Evolutionary conservation across 35 echinoderm and acorn worm genomes (phyloP).

Genomic region (Hemicentrotus pulcherrimus): DNA sequence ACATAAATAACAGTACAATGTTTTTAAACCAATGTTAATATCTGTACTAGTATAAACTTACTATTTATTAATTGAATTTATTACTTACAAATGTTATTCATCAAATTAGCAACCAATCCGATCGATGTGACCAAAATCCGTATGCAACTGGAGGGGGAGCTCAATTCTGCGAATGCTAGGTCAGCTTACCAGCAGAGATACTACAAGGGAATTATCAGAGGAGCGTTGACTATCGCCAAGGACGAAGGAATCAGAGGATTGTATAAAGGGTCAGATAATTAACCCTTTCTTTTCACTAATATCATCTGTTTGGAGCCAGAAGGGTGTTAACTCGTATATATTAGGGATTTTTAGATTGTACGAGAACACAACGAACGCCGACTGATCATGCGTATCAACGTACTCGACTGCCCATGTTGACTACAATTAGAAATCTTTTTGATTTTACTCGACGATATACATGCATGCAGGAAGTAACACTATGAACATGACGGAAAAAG

Average conservation of each 20-base stretch:
- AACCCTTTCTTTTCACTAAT: not conserved
- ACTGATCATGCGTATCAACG: no score
- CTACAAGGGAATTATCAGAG: slow-evolving; percentile 90
- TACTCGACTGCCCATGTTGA: no score
- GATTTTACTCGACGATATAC: no score
- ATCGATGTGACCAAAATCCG: slow-evolving; percentile 94
- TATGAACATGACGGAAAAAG: no score
- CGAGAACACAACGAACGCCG: no score
- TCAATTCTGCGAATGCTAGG: slow-evolving; percentile 54
- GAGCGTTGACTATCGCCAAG: slow-evolving; percentile 72
- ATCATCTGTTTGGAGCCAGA: no score
- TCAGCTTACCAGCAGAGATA: slow-evolving; percentile 69
- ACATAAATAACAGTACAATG: not conserved
- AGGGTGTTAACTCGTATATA: not conserved
- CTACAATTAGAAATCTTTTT: no score
- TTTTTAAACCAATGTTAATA: not conserved
- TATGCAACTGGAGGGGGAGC: slow-evolving; percentile 96
- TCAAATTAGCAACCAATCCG: slow-evolving; percentile 81
- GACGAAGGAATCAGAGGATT: slow-evolving; percentile 90
- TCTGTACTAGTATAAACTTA: not conserved
- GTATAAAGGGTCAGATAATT: slow-evolving; percentile 84
- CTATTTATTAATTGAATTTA: not conserved
- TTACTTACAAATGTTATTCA: not conserved
- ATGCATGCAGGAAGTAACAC: no score
- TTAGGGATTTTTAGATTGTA: no score